These are phyloP conservation scores for Charina bottae DNA, from an alignment of 2,113 vertebrate genomes.

Conservation along the genomic window DNA sequence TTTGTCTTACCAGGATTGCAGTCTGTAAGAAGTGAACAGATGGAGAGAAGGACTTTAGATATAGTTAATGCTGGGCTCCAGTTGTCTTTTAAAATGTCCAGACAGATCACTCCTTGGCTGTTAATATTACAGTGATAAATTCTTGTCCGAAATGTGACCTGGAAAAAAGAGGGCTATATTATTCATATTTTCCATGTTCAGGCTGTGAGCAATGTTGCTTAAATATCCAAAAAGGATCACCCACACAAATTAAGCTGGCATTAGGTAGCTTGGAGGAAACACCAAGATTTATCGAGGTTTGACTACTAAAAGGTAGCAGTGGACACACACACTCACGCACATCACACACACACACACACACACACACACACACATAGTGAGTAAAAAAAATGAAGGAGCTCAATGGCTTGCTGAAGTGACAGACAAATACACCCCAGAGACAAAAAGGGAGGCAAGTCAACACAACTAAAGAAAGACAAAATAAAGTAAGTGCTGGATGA, in stretches of 20 bases:
- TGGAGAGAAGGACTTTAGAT: constrained; percentile 96
- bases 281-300: not conserved
- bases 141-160: constrained; percentile 95
- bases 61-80: constrained; percentile 96
- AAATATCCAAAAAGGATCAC: not conserved
- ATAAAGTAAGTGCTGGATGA: not conserved
- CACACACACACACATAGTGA: too few relatives aligned
- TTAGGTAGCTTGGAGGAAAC: not conserved
- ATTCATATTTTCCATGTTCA: not conserved
- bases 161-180: constrained; percentile 37
- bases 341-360: too few relatives aligned
- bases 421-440: not conserved
- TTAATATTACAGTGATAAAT: constrained; percentile 99
- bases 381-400: too few relatives aligned
- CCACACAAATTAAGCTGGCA: not conserved
- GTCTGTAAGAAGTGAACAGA: constrained; percentile 97
- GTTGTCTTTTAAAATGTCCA: constrained; percentile 98
- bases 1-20: constrained; percentile 90
- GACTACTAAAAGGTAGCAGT: too few relatives aligned
- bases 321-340: too few relatives aligned
- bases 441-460: not conserved
- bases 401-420: too few relatives aligned
- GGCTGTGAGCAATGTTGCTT: not conserved
- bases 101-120: constrained; percentile 96
- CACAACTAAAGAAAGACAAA: not conserved